phyloP scores from a whole-genome alignment of 2,797 vertebrate species.

The Fringilla coelebs region DNA sequence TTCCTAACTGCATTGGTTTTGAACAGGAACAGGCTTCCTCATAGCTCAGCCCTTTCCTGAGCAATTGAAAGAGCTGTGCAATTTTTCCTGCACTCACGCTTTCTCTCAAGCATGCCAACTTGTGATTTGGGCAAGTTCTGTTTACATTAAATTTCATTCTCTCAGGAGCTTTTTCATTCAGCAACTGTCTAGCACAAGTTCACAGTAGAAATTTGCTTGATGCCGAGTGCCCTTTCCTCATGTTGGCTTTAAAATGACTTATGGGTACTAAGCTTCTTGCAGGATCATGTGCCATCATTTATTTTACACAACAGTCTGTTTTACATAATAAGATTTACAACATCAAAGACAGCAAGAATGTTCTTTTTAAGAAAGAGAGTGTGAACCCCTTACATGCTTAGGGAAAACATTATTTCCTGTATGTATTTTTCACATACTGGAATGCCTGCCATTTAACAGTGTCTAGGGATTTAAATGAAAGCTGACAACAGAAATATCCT shows the following conservation, averaged over 20 bases:
- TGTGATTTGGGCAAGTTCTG: not conserved
- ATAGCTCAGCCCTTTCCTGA: not conserved
- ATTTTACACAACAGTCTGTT: conserved; percentile 43
- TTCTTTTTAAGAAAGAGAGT: conserved; percentile 25
- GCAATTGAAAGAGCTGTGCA: not conserved
- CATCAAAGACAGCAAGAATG: conserved; percentile 48
- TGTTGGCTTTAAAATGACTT: conserved; percentile 12
- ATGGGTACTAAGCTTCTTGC: conserved; percentile 8
- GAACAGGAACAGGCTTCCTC: not conserved
- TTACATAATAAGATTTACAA: conserved; percentile 55
- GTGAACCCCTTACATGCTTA: conserved; percentile 31
- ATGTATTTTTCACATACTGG: conserved; percentile 4
- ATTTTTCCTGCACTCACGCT: not conserved
- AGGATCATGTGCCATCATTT: conserved; percentile 32
- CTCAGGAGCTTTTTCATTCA: not conserved
- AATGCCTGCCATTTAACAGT: conserved; percentile 9
- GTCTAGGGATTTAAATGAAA: conserved; percentile 42
- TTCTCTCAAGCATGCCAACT: not conserved
- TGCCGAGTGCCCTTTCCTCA: not conserved
- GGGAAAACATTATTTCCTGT: conserved; percentile 13
- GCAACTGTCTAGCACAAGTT: not conserved
- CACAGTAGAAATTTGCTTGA: not conserved
- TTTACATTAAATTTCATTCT: not conserved
- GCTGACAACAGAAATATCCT: conserved; percentile 48
- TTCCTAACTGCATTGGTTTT: not conserved